Conservation (phyloP, 2,888 invertebrate genomes). For the Abscondita cerata region DNA sequence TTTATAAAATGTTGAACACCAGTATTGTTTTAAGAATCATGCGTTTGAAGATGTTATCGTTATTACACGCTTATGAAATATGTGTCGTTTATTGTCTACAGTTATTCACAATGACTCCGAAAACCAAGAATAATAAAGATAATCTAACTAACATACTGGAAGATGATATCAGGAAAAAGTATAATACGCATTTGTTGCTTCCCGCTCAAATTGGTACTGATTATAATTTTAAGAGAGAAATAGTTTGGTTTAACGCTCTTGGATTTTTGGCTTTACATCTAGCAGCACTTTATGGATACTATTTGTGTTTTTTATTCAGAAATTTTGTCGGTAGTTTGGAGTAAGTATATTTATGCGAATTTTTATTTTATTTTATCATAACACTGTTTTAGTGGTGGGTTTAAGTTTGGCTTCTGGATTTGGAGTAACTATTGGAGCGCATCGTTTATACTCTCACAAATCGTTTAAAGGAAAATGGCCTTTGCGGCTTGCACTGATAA, state of each 20-base stretch:
- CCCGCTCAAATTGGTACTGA: conserved; percentile 62
- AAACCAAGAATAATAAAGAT: conserved; percentile 13
- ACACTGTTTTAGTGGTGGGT: conserved; percentile 46
- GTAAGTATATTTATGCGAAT: conserved; percentile 56
- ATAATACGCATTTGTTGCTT: conserved; percentile 43
- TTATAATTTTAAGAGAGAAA: conserved; percentile 59
- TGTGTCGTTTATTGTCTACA: conserved; percentile 15
- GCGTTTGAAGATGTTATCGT: conserved; percentile 5
- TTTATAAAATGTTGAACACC: too few relatives aligned
- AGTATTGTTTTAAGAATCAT: too few relatives aligned
- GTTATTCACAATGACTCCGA: conserved; percentile 27
- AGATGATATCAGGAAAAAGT: not conserved
- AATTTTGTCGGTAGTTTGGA: conserved; percentile 52
- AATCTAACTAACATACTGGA: not conserved
- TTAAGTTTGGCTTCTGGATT: conserved; percentile 55
- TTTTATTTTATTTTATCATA: not conserved
- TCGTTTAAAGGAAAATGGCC: conserved; percentile 76
- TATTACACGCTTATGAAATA: conserved; percentile 13
- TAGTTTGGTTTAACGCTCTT: conserved; percentile 70
- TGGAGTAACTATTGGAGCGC: conserved; percentile 83
- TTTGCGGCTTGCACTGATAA: conserved; percentile 67
- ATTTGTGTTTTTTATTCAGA: conserved; percentile 50
- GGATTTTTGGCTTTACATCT: conserved; percentile 66
- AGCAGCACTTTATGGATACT: conserved; percentile 60
- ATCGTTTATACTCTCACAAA: conserved; percentile 79